Evolutionary conservation across 2,797 vertebrate species (phyloP), one percentile per base, ranked within the genome.

Genomic region (Gymnopithys bicolor): DNA sequence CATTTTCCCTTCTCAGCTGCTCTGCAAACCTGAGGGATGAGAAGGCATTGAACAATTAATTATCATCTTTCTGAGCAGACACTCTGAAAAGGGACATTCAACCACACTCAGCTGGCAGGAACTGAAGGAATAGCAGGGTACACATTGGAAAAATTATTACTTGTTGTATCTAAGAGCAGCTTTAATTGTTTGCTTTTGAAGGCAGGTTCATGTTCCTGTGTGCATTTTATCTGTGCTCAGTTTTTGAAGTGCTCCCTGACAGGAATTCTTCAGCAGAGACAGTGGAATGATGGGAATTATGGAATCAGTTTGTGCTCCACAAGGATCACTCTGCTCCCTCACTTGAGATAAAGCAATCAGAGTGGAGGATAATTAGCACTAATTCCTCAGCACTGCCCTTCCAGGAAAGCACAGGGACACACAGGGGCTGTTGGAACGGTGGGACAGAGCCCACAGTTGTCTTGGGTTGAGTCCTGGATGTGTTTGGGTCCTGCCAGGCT

Each of bases 381-480:
- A 45, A 35, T 25, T 60, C 17, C 87, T 51, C 86, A 68, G 45
- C n/a, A 16, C 0, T 52, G 30, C 33, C 37, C 79, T n/a, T 15
- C 32, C 69, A 45, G 1, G 39, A 39, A 39, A 53, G 59, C 59
- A 14, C 12, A 71, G 78, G 32, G 27, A 32, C 9, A 24, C 27
- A 6, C 1, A 32, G 0, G 37, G 10, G 62, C n/a, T 60, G 3
- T 2, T 18, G 46, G 43, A 46, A 51, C 52, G 82, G 56, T 1
- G 19, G 35, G 51, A n/a, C 3, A 23, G 1, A 59, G 32, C 28
- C 35, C 58, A 28, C 3, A 27, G 25, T 12, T 19, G 33, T 24
- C 58, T 19, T 62, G 37, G 19, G 30, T 62, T 62, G 37, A 10
- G 37, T 14, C 37, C 19, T 41, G 4, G 7, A 21, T 9, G 35